Conservation (phyloP, 64 coral and sea anemone genomes). For the Montipora efflorescens region DNA sequence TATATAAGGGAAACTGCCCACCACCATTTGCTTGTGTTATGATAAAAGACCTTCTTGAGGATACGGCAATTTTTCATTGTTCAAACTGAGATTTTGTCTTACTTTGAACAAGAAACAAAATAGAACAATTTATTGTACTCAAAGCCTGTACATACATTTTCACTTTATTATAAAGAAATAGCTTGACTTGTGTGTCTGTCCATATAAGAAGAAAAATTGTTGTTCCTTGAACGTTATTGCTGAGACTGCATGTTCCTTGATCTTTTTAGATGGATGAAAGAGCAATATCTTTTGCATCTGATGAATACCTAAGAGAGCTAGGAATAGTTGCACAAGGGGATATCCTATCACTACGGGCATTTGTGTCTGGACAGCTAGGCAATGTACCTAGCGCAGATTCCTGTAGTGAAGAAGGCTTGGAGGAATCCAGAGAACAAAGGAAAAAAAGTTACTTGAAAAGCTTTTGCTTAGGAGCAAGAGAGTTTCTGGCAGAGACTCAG, state of each 20-base stretch:
- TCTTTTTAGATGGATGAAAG: background rate
- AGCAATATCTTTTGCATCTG: background rate
- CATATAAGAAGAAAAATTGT: no score
- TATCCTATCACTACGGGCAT: conserved; percentile 26
- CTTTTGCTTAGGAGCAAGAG: conserved; percentile 12
- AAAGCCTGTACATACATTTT: no score
- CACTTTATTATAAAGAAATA: no score
- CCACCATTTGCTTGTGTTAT: no score
- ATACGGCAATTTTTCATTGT: no score
- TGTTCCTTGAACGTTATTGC: no score
- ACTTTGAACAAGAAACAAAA: no score
- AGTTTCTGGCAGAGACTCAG: background rate
- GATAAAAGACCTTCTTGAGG: no score
- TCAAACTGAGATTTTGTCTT: no score
- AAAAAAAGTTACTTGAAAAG: conserved; percentile 43
- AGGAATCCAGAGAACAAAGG: conserved; percentile 37
- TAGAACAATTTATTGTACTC: no score
- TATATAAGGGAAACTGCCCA: no score
- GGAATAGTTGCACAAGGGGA: conserved; percentile 48
- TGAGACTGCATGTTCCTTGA: background rate
- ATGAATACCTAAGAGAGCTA: background rate
- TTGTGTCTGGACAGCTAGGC: background rate
- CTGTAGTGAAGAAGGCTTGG: background rate
- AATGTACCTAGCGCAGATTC: background rate
- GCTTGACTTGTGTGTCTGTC: no score